Evolutionary conservation across 2,113 vertebrate species (phyloP).

Genomic region (Apodemus speciosus): DNA sequence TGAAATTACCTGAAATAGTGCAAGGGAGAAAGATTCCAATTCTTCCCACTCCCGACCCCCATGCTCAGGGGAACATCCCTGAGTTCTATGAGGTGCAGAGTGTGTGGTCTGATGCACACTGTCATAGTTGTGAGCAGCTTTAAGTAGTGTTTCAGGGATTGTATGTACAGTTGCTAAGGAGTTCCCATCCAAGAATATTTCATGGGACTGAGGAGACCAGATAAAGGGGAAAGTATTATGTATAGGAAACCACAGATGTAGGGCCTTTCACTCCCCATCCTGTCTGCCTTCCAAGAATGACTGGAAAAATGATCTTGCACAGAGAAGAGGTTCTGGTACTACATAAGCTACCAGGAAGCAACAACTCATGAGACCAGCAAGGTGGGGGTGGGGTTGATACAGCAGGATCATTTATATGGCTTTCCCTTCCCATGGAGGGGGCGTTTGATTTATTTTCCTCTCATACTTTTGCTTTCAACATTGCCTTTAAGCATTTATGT

Average conservation of each 20-base stretch:
- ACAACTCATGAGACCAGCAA: not conserved
- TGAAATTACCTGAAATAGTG: not conserved
- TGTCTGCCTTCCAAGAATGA: conserved; percentile 53
- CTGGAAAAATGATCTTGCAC: conserved; percentile 56
- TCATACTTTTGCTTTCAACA: not conserved
- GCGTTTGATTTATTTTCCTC: not conserved
- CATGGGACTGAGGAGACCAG: conserved; percentile 25
- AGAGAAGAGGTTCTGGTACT: not conserved
- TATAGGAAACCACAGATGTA: conserved; percentile 71
- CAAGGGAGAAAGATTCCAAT: not conserved
- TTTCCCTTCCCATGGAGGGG: not conserved
- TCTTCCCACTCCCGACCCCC: not conserved
- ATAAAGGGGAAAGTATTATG: conserved; percentile 54
- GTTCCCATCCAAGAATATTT: conserved; percentile 56
- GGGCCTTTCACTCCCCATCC: conserved; percentile 59
- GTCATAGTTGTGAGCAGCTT: conserved; percentile 43
- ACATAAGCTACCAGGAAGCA: not conserved
- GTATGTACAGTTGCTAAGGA: conserved; percentile 58
- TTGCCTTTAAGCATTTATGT: not conserved
- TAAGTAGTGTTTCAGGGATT: conserved; percentile 46
- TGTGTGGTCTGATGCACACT: conserved; percentile 52
- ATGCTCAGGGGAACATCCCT: not conserved
- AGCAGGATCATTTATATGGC: not conserved
- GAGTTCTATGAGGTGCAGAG: conserved; percentile 50
- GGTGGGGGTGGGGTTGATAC: not conserved